phyloP scores from a whole-genome alignment of 2,888 invertebrate species.

The Litoditis marina region DNA sequence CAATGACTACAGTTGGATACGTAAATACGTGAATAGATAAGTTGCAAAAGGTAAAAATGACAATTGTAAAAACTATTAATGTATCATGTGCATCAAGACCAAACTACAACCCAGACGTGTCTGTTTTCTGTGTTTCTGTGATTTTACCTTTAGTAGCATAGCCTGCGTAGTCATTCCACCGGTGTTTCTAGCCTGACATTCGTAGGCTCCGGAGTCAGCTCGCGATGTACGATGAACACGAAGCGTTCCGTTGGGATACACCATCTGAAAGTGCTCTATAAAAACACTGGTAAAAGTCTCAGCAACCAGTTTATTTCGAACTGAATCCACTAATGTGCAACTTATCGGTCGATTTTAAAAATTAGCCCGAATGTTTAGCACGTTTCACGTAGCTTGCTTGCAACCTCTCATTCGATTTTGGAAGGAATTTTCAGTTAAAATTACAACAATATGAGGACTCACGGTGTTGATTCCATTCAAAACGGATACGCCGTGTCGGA shows the following conservation, averaged over 20 bases:
- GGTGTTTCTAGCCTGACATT: conserved; percentile 65
- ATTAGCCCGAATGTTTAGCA: not conserved
- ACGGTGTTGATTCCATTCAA: conserved; percentile 18
- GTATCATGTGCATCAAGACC: no score
- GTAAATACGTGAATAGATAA: no score
- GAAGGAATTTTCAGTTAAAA: not conserved
- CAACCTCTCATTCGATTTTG: not conserved
- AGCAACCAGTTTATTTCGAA: no score
- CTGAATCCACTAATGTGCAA: no score
- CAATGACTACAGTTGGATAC: no score
- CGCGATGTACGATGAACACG: conserved; percentile 61
- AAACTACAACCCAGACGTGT: no score
- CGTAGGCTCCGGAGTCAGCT: conserved; percentile 66
- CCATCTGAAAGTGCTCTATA: conserved; percentile 19
- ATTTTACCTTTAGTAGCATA: conserved; percentile 49
- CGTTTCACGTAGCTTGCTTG: not conserved
- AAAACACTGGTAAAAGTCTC: no score
- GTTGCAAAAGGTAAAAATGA: not conserved
- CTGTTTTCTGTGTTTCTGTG: not conserved
- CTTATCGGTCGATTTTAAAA: no score
- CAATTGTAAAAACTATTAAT: no score
- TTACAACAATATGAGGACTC: no score
- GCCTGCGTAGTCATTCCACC: conserved; percentile 63
- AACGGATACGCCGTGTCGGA: conserved; percentile 24
- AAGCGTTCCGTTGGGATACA: conserved; percentile 63